A percentile compares a stretch with the other conserved stretches of the same genome.
These are phyloP conservation scores for Conus betulinus DNA, from an alignment of 1,140 invertebrate species.

Conservation along the genomic window DNA sequence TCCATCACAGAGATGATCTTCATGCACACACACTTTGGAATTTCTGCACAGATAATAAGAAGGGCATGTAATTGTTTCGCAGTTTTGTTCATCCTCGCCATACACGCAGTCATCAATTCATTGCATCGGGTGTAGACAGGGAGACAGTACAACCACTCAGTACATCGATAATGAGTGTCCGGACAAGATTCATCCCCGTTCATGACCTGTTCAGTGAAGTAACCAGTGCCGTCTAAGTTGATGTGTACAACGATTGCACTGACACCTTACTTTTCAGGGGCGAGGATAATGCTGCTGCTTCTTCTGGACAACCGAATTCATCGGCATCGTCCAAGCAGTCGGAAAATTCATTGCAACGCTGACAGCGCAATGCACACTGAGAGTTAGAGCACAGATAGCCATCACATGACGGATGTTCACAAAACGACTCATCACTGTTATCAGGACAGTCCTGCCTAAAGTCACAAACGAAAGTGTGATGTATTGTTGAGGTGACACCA, in stretches of 20 bases:
- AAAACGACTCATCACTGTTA: background rate
- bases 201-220: background rate
- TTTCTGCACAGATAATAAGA: conserved; percentile 28
- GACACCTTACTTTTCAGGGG: too few relatives aligned
- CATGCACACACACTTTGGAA: conserved; percentile 32
- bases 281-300: too few relatives aligned
- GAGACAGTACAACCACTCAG: background rate
- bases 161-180: conserved; percentile 4
- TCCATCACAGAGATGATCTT: conserved; percentile 28
- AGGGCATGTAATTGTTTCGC: conserved; percentile 24
- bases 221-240: background rate
- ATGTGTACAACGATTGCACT: background rate
- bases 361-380: background rate
- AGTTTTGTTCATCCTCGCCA: conserved; percentile 13
- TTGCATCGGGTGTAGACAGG: conserved; percentile 23
- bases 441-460: background rate
- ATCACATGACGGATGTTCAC: background rate
- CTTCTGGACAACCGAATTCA: background rate
- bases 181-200: background rate
- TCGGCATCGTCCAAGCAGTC: background rate
- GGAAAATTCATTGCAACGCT: background rate
- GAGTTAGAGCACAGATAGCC: background rate
- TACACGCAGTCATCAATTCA: background rate
- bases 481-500: background rate
- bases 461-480: conserved; percentile 9